These are phyloP conservation scores for Intellagama lesueurii DNA, from an alignment of 2,797 vertebrate species.

Conservation along the genomic window DNA sequence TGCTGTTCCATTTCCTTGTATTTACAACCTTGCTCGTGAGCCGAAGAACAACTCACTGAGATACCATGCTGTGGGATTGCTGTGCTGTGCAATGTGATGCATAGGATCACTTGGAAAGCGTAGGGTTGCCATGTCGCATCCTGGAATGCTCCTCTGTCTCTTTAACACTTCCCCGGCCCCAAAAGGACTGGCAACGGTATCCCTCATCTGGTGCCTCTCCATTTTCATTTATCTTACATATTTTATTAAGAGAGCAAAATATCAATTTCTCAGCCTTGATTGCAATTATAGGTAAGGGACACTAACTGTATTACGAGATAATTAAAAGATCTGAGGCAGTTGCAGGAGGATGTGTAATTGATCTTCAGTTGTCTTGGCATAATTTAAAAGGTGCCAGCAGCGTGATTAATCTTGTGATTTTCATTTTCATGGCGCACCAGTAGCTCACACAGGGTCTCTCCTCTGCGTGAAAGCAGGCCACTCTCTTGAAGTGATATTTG, in stretches of 20 bases:
- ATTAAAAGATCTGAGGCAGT: constrained; percentile 69
- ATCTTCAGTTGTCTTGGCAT: constrained; percentile 68
- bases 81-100: background rate
- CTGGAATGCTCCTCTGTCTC: background rate
- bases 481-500: background rate
- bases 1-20: constrained; percentile 43
- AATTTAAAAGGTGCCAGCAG: constrained; percentile 60
- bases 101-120: too few species aligned
- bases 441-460: background rate
- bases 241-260: constrained; percentile 16
- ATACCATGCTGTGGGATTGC: background rate
- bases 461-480: too few species aligned
- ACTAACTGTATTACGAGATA: constrained; percentile 63
- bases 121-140: background rate
- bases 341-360: constrained; percentile 62
- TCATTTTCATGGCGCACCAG: background rate
- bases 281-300: constrained; percentile 62
- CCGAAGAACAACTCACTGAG: constrained; percentile 51
- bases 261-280: constrained; percentile 31
- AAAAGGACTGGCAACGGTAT: background rate
- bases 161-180: background rate
- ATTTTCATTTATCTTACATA: constrained; percentile 21
- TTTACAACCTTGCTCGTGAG: constrained; percentile 27
- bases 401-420: constrained; percentile 43
- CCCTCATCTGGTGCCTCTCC: constrained; percentile 33